These are phyloP conservation scores for Acanthiza pusilla DNA, from an alignment of 2,797 vertebrate genomes.

Conservation along the genomic window DNA sequence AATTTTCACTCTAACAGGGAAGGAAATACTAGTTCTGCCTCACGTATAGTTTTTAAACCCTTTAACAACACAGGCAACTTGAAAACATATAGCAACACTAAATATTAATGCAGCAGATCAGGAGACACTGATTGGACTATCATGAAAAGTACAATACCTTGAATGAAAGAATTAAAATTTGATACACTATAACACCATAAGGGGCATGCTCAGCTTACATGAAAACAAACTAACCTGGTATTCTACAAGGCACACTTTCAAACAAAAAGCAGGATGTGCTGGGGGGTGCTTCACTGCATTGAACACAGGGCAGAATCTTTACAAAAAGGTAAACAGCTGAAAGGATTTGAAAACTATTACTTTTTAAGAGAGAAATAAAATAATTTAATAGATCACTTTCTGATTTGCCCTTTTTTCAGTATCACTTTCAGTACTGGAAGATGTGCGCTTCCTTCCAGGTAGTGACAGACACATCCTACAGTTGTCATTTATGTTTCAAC, in stretches of 20 bases:
- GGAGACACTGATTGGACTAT: background rate
- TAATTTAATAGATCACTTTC: background rate
- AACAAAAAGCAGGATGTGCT: background rate
- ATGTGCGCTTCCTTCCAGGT: background rate
- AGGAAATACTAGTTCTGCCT: background rate
- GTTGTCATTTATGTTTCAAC: slow-evolving; percentile 8
- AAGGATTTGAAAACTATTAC: background rate
- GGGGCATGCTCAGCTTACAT: background rate
- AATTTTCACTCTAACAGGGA: background rate
- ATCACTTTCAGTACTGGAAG: slow-evolving; percentile 45
- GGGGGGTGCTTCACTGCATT: background rate
- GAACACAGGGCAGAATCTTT: fast-evolving
- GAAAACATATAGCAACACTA: background rate
- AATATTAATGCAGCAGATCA: background rate
- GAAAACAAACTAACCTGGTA: background rate
- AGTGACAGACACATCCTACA: background rate
- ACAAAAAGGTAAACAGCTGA: background rate
- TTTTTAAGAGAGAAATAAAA: background rate
- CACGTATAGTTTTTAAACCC: background rate
- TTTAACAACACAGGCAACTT: background rate
- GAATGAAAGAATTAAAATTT: background rate
- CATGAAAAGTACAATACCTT: background rate
- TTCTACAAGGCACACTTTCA: background rate
- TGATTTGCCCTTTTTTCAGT: slow-evolving; percentile 10
- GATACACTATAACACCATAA: background rate